Evolutionary conservation across 2,797 vertebrate genomes (phyloP).

Genomic region (Chrysocyon brachyurus): DNA sequence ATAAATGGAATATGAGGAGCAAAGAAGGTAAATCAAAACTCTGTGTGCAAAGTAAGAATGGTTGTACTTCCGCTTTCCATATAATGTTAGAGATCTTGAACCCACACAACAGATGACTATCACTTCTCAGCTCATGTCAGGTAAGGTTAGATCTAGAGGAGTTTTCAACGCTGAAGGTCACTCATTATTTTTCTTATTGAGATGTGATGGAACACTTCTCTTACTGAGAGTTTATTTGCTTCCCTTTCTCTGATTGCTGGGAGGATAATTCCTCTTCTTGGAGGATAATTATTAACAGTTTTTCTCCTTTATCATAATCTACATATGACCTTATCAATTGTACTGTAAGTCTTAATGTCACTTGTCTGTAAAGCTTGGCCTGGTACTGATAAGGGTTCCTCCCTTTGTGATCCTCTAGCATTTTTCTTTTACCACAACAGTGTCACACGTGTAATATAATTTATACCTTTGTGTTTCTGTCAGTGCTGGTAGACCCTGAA

Average conservation of each 20-base stretch:
- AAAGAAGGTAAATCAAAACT: background rate
- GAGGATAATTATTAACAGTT: background rate
- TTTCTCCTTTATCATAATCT: background rate
- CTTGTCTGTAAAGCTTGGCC: background rate
- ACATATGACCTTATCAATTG: accelerated
- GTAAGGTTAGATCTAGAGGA: background rate
- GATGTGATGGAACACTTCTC: background rate
- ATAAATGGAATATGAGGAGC: background rate
- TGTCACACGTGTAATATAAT: background rate
- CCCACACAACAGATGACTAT: background rate
- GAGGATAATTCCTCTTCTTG: background rate
- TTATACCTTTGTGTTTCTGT: background rate
- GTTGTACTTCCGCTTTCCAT: background rate
- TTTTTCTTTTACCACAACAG: background rate
- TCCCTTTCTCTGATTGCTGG: background rate
- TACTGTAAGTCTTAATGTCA: background rate
- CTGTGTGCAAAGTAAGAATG: background rate
- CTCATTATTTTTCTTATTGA: background rate
- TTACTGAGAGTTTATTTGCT: background rate
- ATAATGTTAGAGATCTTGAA: background rate
- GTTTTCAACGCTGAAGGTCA: background rate
- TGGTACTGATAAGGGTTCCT: accelerated
- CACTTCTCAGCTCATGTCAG: background rate
- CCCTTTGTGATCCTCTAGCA: background rate
- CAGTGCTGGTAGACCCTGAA: background rate